Evolutionary conservation across 2,888 invertebrate genomes (phyloP).

Genomic region (Drosophila meridionalis): DNA sequence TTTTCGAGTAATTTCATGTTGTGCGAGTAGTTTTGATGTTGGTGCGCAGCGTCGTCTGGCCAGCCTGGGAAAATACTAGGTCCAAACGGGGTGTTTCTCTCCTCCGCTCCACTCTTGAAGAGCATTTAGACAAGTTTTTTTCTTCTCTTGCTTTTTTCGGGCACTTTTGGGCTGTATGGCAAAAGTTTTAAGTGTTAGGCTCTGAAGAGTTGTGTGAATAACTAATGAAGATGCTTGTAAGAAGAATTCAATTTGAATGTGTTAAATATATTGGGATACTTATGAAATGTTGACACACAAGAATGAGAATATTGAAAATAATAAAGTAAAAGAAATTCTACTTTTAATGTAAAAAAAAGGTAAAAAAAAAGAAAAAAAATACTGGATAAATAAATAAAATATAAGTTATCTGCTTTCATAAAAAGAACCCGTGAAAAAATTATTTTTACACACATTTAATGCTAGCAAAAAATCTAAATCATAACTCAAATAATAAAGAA

Average conservation of each 20-base stretch:
- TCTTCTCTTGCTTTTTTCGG: conserved; percentile 12
- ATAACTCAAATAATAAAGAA: not conserved
- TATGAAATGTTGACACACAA: not conserved
- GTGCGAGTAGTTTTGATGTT: conserved; percentile 71
- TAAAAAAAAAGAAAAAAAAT: not conserved
- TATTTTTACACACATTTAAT: not conserved
- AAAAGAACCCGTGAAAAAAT: not conserved
- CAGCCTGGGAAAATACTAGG: conserved; percentile 57
- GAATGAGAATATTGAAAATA: not conserved
- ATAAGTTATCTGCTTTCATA: not conserved
- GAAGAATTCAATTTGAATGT: conserved; percentile 35
- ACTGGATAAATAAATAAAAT: not conserved
- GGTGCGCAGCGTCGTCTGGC: conserved; percentile 48
- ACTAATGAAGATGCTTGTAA: conserved; percentile 52
- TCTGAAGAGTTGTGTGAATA: conserved; percentile 49
- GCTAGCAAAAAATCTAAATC: not conserved
- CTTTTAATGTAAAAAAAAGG: not conserved
- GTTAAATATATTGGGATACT: conserved; percentile 44
- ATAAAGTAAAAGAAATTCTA: not conserved
- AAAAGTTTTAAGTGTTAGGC: conserved; percentile 42
- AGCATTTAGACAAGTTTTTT: conserved; percentile 48
- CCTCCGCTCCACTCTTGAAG: conserved; percentile 23
- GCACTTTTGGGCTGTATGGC: conserved; percentile 29
- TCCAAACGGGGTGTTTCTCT: conserved; percentile 11
- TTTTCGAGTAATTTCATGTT: conserved; percentile 73